Evolutionary conservation across 2,797 vertebrate genomes (phyloP), one percentile per base, ranked within the genome.

Genomic region (Pseudotriccus pelzelni): DNA sequence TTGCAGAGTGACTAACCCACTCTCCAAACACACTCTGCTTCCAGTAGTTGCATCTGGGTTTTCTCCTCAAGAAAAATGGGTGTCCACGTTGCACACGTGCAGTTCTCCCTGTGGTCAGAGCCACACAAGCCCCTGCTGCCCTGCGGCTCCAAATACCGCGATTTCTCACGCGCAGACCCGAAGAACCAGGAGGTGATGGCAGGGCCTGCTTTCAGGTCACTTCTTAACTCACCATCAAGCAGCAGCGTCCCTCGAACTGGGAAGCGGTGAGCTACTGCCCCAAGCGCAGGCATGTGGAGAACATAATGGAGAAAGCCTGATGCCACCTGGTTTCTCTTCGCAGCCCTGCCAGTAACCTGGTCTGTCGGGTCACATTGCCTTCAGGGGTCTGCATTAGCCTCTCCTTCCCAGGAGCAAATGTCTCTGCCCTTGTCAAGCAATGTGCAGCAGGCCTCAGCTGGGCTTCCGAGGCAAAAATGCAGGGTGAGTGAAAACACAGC

Each of bases 11-110:
- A 97, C 92, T 94, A 96, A 93, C 59, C 66, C 64, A 55, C 76
- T 59, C 79, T 78, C 79, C 14, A 6, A 66, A 91, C 62, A 91
- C 55, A 73, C 70, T 90, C 37, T 17, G 47, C 58, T 59, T 84
- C 53, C 69, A 59, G 84, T 10, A 75, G 58, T 66, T 84, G 47
- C 52, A 59, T 89, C 64, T 85, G 68, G 0, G 14, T 52, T 53
- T 13, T 25, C 7, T 11, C 9, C n/a, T 58, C 41, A 8, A 22
- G 13, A 73, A 89, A 84, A 94, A 66, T 1, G 6, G 32, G 63
- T 83, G 82, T 69, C 12, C 0, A 0, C 0, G 0, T 12, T 14
- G 84, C 69, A 83, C 27, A 37, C 0, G 0, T 2, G 5, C 39
- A 34, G n/a, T 7, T 67, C 25, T 63, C 66, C 41, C 73, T 24